Base-by-base conservation (phyloP, 2,797 vertebrate genomes). In the Neomorphus geoffroyi region DNA sequence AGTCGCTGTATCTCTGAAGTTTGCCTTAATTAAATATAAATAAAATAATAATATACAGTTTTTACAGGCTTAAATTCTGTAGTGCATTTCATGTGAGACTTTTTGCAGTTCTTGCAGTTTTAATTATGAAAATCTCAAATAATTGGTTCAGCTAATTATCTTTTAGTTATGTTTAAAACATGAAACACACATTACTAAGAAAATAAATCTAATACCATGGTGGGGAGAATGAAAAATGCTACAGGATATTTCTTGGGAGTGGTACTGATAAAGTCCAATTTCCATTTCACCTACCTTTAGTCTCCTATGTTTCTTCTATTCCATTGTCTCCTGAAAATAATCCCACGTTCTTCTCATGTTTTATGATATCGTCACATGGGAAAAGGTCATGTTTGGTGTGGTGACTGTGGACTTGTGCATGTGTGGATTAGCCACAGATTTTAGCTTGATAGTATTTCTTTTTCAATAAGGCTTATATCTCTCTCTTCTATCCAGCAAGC, bases 21-120 rank as follows among this genome's bases (percentile, higher is more conserved):
- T 87, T 92, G 22, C 19, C 41, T 93, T 95, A 79, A 92, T 92
- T 86, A 82, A 90, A 48, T 54, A 66, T 41, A 92, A 86, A 87
- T 82, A 81, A 90, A 94, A 81, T 56, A 17, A 58, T 45, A 94
- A 30, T 33, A 11, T 54, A 62, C 57, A 64, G 6, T 12, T 93
- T 81, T 85, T 83, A 41, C 30, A 56, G 84, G 51, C 33, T 71
- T 65, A 75, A 80, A 71, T 85, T 93, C 71, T 86, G 10, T 35
- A 62, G 57, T 58, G 54, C 11, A 45, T 86, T 86, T 88, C 62
- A 85, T 56, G 23, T 64, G 77, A 61, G 53, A 91, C 22, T 67
- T 96, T 58, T 65, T 73, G 48, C 26, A 46, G 11, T 89, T 95
- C 51, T 50, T 66, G 30, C 30, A 74, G 35, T 86, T 92, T 96